Base-by-base conservation (phyloP, 2,888 invertebrate genomes). In the Ophioninae sp. region DNA sequence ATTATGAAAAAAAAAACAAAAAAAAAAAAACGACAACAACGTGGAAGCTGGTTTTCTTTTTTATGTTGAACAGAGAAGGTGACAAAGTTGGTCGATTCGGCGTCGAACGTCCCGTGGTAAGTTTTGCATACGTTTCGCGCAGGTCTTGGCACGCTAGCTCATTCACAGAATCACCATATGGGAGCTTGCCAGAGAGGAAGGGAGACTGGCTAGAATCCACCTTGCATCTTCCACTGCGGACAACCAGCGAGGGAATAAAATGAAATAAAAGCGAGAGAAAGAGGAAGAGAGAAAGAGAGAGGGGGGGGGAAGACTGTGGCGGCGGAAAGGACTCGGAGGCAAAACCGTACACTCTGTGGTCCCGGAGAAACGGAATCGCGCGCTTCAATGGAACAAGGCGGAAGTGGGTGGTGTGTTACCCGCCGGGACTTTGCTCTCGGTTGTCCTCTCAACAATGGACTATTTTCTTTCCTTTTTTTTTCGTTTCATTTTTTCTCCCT, bases 311-410 rank as follows among this genome's bases (percentile, higher is more conserved):
- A 76, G 67, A 76, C 67, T 20, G 67, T 10, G 13, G 71, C 64
- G n/a, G 39, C 63, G 61, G 71, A 41, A 58, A 72, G 51, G 69
- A 74, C 75, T 67, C 68, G 20, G 67, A 80, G 51, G 75, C 68
- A 68, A 67, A 78, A 81, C 56, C 81, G 77, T 82, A 69, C 37
- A 51, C 20, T 41, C 61, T 71, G 76, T 39, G 73, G 78, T 72
- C 72, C 63, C 59, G 76, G 64, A 80, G 65, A 82, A 79, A 81
- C 79, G 82, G 84, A 81, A 83, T 83, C 78, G 84, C 79, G 82
- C 82, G 81, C 81, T 79, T 85, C 83, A 86, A 83, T 80, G 85
- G 79, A 85, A 82, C 76, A 85, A 85, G 74, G 79, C 86, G 85
- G 84, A 85, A 83, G 83, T 82, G 81, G 81, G 83, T 82, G 82